Conservation (phyloP, 2,113 vertebrate species). For the Numida meleagris region DNA sequence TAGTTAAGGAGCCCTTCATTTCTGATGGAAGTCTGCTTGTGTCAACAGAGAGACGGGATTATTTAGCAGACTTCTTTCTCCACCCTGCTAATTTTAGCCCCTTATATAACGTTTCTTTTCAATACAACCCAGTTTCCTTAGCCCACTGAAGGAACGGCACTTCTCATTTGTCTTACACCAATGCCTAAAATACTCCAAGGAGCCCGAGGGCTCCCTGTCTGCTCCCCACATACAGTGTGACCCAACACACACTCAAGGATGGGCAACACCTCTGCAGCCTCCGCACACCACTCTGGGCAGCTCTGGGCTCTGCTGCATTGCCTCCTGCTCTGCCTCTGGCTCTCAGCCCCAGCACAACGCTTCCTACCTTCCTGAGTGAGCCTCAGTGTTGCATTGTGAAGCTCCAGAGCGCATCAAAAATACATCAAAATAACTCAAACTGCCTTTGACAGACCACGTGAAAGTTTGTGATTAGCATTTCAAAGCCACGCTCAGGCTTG, state of each 20-base stretch:
- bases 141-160: slow-evolving; percentile 49
- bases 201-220: neutral
- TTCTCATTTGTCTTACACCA: slow-evolving; percentile 62
- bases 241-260: neutral
- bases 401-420: slow-evolving; percentile 51
- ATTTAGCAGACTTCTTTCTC: slow-evolving; percentile 71
- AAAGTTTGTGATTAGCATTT: slow-evolving; percentile 66
- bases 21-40: slow-evolving; percentile 64
- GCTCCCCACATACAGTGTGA: neutral
- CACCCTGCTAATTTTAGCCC: slow-evolving; percentile 67
- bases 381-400: neutral
- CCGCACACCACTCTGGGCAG: neutral
- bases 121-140: slow-evolving; percentile 72
- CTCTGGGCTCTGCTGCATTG: neutral
- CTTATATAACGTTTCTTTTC: slow-evolving; percentile 72
- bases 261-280: neutral
- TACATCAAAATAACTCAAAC: slow-evolving; percentile 58
- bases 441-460: slow-evolving; percentile 16
- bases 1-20: slow-evolving; percentile 59
- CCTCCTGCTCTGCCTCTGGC: neutral
- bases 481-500: slow-evolving; percentile 13
- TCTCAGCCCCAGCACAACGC: neutral
- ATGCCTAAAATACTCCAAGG: slow-evolving; percentile 34
- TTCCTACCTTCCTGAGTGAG: slow-evolving; percentile 32
- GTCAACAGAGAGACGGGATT: slow-evolving; percentile 68